Conservation (phyloP, 2,888 invertebrate genomes). For the Chrysolina oricalcia region DNA sequence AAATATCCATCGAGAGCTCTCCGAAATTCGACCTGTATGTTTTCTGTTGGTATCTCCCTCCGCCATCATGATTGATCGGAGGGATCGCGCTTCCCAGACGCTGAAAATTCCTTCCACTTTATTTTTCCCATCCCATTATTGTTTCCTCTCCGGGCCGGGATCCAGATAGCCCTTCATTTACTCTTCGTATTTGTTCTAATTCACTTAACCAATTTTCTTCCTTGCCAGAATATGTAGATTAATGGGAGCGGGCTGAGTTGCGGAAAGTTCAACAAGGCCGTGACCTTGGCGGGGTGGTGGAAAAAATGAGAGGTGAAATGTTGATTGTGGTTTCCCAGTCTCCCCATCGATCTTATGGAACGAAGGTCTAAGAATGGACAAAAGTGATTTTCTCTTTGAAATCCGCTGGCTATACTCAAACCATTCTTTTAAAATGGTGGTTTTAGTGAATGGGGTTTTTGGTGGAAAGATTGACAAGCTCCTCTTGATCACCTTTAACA, state of each 20-base stretch:
- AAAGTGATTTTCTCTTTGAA: too few relatives aligned
- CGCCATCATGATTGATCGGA: slow-evolving; percentile 52
- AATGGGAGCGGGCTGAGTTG: slow-evolving; percentile 29
- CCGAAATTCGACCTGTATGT: slow-evolving; percentile 51
- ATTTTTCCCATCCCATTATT: slow-evolving; percentile 48
- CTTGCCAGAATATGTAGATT: slow-evolving; percentile 41
- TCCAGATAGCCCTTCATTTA: slow-evolving; percentile 36
- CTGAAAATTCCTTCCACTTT: slow-evolving; percentile 45
- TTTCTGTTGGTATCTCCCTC: slow-evolving; percentile 43
- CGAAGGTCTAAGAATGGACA: too few relatives aligned
- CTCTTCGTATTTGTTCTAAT: slow-evolving; percentile 36
- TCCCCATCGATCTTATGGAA: too few relatives aligned
- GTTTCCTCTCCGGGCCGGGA: slow-evolving; percentile 37
- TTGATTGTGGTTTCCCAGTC: too few relatives aligned
- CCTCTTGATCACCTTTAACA: too few relatives aligned
- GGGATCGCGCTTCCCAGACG: slow-evolving; percentile 38
- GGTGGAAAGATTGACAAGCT: too few relatives aligned
- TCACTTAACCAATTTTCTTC: slow-evolving; percentile 42
- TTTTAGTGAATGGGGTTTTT: too few relatives aligned
- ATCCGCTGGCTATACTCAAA: too few relatives aligned
- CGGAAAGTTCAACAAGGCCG: background rate
- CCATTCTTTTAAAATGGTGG: too few relatives aligned
- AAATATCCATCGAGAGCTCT: slow-evolving; percentile 52
- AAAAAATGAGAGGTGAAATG: too few relatives aligned
- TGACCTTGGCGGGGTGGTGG: background rate